Evolutionary conservation across 2,888 invertebrate species (phyloP).

Genomic region (Lottia gigantea): DNA sequence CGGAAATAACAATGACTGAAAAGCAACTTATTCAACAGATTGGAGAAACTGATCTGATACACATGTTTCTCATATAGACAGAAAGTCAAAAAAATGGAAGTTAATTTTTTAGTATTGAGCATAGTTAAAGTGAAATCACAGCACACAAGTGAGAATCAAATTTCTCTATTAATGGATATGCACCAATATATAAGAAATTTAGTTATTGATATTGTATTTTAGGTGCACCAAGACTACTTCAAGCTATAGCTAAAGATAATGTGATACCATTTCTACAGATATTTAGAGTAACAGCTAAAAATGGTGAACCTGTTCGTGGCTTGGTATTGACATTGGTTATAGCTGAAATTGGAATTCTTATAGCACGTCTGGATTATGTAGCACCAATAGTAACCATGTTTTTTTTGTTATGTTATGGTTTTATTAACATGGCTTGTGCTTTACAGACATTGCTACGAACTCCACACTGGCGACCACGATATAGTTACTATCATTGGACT

Average conservation of each 20-base stretch:
- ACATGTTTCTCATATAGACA: too few species aligned
- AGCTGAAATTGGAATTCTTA: constrained; percentile 77
- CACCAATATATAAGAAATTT: too few species aligned
- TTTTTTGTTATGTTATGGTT: constrained; percentile 99
- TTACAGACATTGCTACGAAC: constrained; percentile 89
- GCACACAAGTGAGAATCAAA: too few species aligned
- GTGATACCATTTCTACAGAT: constrained; percentile 94
- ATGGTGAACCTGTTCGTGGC: constrained; percentile 95
- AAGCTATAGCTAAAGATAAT: constrained; percentile 96
- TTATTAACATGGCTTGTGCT: constrained; percentile 97
- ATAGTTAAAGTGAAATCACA: too few species aligned
- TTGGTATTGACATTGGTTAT: constrained; percentile 80
- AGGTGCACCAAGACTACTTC: constrained; percentile 74
- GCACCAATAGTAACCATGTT: constrained; percentile 96
- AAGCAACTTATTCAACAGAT: too few species aligned
- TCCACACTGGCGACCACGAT: constrained; percentile 97
- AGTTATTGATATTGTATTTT: constrained; percentile 9
- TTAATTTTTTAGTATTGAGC: too few species aligned
- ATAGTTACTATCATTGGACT: constrained; percentile 77
- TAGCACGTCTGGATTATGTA: constrained; percentile 94
- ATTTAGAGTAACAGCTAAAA: constrained; percentile 88
- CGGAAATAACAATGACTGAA: too few species aligned
- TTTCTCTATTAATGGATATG: too few species aligned
- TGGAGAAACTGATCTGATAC: too few species aligned
- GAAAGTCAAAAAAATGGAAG: too few species aligned